Conservation (phyloP, 2,797 vertebrate species). For the Harpagifer antarcticus region DNA sequence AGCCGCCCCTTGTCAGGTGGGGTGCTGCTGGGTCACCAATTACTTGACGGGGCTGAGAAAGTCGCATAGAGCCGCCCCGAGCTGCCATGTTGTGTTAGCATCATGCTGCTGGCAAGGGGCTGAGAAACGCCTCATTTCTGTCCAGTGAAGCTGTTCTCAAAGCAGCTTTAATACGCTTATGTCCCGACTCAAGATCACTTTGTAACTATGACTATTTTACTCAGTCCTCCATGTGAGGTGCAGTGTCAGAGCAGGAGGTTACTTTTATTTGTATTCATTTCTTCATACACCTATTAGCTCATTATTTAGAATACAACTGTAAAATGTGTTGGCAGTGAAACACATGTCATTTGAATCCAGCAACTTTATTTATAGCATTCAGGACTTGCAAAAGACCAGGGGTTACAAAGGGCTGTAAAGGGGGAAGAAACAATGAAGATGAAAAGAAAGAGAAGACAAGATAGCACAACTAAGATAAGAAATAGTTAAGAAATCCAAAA, state of each 20-base stretch:
- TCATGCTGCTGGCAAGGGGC: conserved; percentile 76
- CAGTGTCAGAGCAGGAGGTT: background rate
- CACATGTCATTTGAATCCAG: background rate
- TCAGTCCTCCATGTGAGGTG: conserved; percentile 23
- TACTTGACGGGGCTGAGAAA: conserved; percentile 85
- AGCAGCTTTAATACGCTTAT: conserved; percentile 49
- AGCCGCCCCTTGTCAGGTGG: conserved; percentile 77
- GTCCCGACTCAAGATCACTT: conserved; percentile 46
- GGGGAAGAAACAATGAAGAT: background rate
- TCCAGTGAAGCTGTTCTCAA: conserved; percentile 57
- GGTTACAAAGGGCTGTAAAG: background rate
- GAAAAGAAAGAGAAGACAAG: background rate
- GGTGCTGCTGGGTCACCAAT: conserved; percentile 82
- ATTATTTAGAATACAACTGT: background rate
- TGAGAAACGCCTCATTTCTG: conserved; percentile 69
- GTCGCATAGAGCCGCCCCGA: conserved; percentile 79
- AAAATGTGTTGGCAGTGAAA: too few species aligned
- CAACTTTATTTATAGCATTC: background rate
- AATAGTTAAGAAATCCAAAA: background rate
- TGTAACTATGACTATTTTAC: conserved; percentile 56
- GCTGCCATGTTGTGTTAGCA: conserved; percentile 86
- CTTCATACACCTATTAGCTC: background rate
- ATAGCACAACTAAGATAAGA: background rate
- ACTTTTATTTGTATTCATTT: background rate
- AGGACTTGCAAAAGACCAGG: background rate